Percentiles rank a stretch among this genome's conserved stretches.
phyloP scores from a whole-genome alignment of 2,888 invertebrate species.

The Pristionchus arcanus region DNA sequence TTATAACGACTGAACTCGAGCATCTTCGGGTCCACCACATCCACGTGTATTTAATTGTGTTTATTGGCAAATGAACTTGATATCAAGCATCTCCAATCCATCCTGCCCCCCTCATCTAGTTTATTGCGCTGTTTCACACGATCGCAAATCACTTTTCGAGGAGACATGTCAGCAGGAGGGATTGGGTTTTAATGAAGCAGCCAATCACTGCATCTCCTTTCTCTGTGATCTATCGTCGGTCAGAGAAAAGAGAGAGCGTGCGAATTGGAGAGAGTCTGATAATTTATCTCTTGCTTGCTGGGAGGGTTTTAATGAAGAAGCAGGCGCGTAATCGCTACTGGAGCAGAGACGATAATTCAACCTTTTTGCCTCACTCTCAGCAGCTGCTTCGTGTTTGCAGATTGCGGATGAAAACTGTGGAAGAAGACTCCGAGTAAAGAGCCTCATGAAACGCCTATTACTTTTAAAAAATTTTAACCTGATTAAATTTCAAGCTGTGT shows the following conservation, averaged over 20 bases:
- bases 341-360: background rate
- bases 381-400: background rate
- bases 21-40: too few species aligned
- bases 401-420: too few species aligned
- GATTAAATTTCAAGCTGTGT: too few species aligned
- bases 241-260: background rate
- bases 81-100: background rate
- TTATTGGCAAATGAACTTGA: too few species aligned
- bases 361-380: background rate
- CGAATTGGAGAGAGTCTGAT: background rate
- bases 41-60: too few species aligned
- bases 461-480: too few species aligned
- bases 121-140: constrained; percentile 45
- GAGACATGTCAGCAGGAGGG: background rate
- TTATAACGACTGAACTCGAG: too few species aligned
- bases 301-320: background rate
- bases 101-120: background rate
- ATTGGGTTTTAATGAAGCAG: constrained; percentile 15
- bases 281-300: background rate
- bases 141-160: constrained; percentile 20
- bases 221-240: background rate
- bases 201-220: background rate
- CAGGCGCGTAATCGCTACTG: background rate
- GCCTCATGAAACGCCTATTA: too few species aligned
- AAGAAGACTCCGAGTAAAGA: too few species aligned